Base-by-base conservation (phyloP, 2,113 vertebrate species). In the Istiophorus platypterus region DNA sequence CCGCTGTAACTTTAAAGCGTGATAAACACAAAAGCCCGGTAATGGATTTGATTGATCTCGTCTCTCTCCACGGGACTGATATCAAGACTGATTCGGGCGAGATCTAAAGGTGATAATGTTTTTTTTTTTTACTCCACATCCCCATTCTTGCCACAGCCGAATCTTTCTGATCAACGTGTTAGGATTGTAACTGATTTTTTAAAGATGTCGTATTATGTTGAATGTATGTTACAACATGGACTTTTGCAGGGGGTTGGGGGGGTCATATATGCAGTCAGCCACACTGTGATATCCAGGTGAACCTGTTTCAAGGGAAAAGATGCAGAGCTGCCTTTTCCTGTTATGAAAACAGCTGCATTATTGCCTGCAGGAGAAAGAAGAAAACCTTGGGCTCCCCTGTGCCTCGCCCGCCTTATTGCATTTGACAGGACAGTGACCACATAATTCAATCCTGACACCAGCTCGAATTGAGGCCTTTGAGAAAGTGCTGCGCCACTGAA, bases 1-100 rank as follows among this genome's bases (percentile, higher is more conserved):
- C 90, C 62, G 85, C 87, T 86, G 91, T 90, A 93, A 91, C 91
- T 93, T 92, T 85, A 84, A 82, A 87, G 84, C 52, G 49, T 64
- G 84, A 92, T 92, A 87, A 94, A 93, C 91, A 92, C 84, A 89
- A 88, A 88, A 85, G 88, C 78, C 81, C 85, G 89, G 91, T 94
- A 94, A 94, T 92, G 85, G 91, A 94, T 93, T 93, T 92, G 81
- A 91, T 92, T 89, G 82, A 91, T 90, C 84, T 90, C 6, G 47
- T 63, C 82, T 70, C 75, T 76, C 80, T 76, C 82, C 54, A 22
- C 10, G 62, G 80, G 68, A 72, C 64, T 67, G 56, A 78, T 87
- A 86, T 85, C 70, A 57, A 77, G 78, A 71, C 63, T 57, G 78
- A 89, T 79, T 45, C 58, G 26, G 51, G 31, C 41, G 81, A 87